Evolutionary conservation across 2,888 invertebrate species (phyloP), one percentile per base, ranked within the genome.

Genomic region (Bellardia bayeri): DNA sequence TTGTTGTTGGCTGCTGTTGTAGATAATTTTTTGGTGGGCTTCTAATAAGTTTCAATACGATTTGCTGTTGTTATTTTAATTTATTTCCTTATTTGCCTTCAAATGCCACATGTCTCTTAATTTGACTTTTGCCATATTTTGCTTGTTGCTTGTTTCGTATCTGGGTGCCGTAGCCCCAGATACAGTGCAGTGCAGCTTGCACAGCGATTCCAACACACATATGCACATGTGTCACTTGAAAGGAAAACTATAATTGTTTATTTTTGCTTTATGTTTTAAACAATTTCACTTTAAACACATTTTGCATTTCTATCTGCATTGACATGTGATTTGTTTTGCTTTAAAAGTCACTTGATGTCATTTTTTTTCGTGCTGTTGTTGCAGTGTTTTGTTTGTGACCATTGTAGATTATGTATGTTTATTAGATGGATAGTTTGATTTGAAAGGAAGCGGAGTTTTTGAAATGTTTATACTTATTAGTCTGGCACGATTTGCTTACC

Each of bases 71-170:
- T 69, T 84, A 51, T 66, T 79, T 75, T 61, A 66, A 75, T 75
- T 69, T 85, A 81, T 85, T 85, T 85, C 85, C 80, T 75, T 75
- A 85, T 80, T 85, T 75, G 75, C 80, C 69, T 75, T 81, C 56
- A 75, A 81, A 75, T 80, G 80, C 13, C 85, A 85, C 75, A 75
- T 85, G 85, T 85, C 69, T 61, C 54, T 54, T 64, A 23, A 37
- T 51, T 68, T 80, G 68, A 68, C 71, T 85, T 74, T 80, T 80
- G 84, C 75, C 72, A 84, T 78, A 80, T 68, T 85, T 83, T 80
- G 37, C 80, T 83, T 80, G 37, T 81, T 63, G 9, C 3, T 61
- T 2, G 14, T 54, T 66, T 74, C 40, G 0, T 66, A 16, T 9
- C 40, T 16, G 42, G 49, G 45, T 49, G 23, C 49, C 23, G 23